phyloP scores from a whole-genome alignment of 2,888 invertebrate species.

The Drosophila ustulata region DNA sequence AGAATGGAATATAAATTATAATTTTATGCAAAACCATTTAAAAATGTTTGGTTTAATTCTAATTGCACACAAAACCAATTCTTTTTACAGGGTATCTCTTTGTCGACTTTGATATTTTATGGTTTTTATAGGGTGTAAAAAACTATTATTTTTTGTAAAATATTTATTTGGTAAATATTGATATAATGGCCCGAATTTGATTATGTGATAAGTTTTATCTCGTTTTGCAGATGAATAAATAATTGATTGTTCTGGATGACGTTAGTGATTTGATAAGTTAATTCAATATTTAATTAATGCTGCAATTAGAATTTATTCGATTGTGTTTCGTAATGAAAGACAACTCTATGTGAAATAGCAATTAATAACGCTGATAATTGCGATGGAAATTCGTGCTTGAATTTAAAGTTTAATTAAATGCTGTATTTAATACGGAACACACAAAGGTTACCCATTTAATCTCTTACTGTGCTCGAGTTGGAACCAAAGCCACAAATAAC shows the following conservation, averaged over 20 bases:
- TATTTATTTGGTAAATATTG: conserved; percentile 17
- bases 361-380: background rate
- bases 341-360: background rate
- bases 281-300: conserved; percentile 6
- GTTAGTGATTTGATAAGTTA: background rate
- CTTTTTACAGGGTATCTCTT: background rate
- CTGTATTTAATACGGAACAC: background rate
- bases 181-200: conserved; percentile 31
- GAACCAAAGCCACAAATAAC: conserved; percentile 32
- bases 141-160: conserved; percentile 26
- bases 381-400: background rate
- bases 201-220: conserved; percentile 41
- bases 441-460: background rate
- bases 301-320: background rate
- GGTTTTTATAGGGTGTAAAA: background rate
- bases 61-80: background rate
- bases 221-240: conserved; percentile 21
- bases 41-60: background rate
- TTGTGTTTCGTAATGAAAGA: background rate
- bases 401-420: background rate
- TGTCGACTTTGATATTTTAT: background rate
- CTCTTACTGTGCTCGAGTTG: background rate
- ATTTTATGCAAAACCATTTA: background rate
- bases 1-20: background rate
- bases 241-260: background rate